Conservation (phyloP, 2,113 vertebrate species). For the Panthera uncia region DNA sequence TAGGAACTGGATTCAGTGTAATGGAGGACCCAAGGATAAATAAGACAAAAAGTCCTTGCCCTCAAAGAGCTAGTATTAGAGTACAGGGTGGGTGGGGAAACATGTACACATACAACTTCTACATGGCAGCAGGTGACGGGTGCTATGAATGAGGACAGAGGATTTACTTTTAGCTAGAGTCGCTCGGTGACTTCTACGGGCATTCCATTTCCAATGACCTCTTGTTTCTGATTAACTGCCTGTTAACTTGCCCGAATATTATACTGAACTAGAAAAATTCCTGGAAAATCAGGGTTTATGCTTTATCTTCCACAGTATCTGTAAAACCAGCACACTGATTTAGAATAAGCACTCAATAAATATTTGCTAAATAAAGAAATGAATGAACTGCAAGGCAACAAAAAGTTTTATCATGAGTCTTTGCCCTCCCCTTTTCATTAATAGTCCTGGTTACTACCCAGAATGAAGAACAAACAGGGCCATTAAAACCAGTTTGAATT, state of each 20-base stretch:
- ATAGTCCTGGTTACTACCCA: no score
- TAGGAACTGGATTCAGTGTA: neutral
- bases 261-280: neutral
- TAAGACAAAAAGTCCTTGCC: neutral
- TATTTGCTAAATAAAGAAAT: neutral
- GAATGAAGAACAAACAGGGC: neutral
- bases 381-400: neutral
- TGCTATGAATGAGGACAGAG: neutral
- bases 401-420: neutral
- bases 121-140: no score
- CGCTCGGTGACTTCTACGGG: neutral
- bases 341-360: neutral
- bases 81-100: no score
- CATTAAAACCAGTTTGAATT: neutral
- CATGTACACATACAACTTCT: accelerated
- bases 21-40: neutral
- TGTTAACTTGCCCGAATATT: neutral
- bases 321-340: neutral
- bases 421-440: neutral
- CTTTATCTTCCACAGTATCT: neutral
- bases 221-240: neutral
- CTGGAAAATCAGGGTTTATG: neutral
- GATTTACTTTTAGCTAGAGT: neutral
- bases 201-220: neutral
- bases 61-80: neutral